Base-by-base conservation (phyloP, 2,113 vertebrate species). In the Ophthalmolycus amberensis region DNA sequence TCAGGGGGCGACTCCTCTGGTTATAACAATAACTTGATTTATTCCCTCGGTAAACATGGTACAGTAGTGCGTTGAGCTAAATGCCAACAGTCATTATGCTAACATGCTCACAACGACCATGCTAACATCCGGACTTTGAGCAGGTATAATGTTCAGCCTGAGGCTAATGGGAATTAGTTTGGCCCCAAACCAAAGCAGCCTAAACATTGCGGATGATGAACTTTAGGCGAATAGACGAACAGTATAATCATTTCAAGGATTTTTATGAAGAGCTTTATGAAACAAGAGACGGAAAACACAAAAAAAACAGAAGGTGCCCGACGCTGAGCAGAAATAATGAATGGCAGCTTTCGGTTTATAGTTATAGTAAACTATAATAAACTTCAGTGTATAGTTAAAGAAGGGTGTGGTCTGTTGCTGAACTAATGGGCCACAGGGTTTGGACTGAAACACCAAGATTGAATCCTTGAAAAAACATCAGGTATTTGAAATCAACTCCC, bases 381-480 rank as follows among this genome's bases (percentile, higher is more conserved):
- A n/a, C n/a, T n/a, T n/a, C 32, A 32, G 32, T 32, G 4, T 32
- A 44, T 71, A 44, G 34, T 82, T 83, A 59, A 60, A 79, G 18
- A 32, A 78, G 88, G 59, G 80, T 37, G 65, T 72, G 66, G 84
- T 60, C 76, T 76, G 65, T 29, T 29, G 25, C 58, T n/a, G 37
- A 89, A 78, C 66, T 75, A 87, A 88, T 79, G 59, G 67, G 29
- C 74, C 79, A 63, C 9, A 34, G 16, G 74, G 44, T 70, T 85
- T 81, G 60, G 42, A 79, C 25, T 48, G 34, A 79, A 90, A 66
- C 20, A 67, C 44, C 44, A 77, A 88, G 80, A 90, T 91, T 80
- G 70, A 80, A 86, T 90, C 64, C 56, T 52, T 76, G 62, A 82
- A 74, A 88, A 71, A 83, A 58, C 20, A 52, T 75, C 75, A 78